Base-by-base conservation (phyloP, 2,888 invertebrate genomes). In the Celastrina argiolus region DNA sequence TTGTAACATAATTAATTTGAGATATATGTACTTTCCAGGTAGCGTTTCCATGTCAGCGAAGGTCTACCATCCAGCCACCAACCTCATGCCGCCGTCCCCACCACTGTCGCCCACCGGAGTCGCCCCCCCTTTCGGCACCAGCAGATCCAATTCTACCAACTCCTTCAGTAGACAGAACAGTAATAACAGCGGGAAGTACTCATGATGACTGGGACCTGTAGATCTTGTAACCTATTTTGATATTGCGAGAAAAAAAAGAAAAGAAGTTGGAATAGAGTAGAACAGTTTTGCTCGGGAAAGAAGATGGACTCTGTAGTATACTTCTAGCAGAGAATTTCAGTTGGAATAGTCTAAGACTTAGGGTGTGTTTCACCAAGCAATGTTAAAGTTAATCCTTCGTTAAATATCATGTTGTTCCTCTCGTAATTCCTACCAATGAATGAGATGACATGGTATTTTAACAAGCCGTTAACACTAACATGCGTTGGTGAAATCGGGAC, bases 41-140 rank as follows among this genome's bases (percentile, higher is more conserved):
- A 84, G 79, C 10, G 79, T 81, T 72, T 65, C 79, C 10, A 81
- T 87, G 80, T 82, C 85, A 6, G 91, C 91, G 0, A 81, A 72
- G 41, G 85, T 90, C 3, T 91, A 85, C 79, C 89, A 89, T 1
- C 88, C 81, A n/a, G 90, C 91, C 0, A 88, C 90, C 0, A 91
- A 91, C 67, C 78, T 89, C 16, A 75, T 88, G 78, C 91, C 90
- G 0, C 76, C 81, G 0, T 79, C 83, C 0, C 87, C 83, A 0
- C 88, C 86, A 0, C 74, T 70, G 6, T 83, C 87, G 0, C 89
- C 85, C 0, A 84, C 83, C 0, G 84, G 82, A 1, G 63, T 78
- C 1, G 76, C 80, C 0, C 81, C 85, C 0, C 66, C 69, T 0
- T 86, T 82, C 71, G 77, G 77, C 36, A 22, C 61, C 18, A 61